These are phyloP conservation scores for Sebastes diaconus DNA, from an alignment of 2,797 vertebrate species.

Conservation along the genomic window DNA sequence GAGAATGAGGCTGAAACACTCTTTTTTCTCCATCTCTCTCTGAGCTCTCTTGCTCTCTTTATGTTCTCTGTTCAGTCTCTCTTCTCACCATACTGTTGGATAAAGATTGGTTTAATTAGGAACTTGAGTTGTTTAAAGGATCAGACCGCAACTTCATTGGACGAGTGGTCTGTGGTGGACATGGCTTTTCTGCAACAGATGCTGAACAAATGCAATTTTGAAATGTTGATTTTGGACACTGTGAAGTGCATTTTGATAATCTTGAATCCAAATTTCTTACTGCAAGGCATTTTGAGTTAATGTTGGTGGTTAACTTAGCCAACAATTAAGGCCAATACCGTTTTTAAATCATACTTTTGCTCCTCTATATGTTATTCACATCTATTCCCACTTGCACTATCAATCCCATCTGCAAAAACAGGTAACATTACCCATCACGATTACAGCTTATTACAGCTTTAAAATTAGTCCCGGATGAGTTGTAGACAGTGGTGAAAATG, in stretches of 20 bases:
- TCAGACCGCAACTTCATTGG: not conserved
- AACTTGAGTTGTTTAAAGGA: constrained; percentile 6
- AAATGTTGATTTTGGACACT: constrained; percentile 12
- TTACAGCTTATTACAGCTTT: not conserved
- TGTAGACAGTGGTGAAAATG: constrained; percentile 13
- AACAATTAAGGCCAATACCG: not conserved
- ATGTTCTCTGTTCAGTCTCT: not conserved
- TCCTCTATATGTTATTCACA: not conserved
- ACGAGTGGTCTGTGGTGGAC: not conserved
- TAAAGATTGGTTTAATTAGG: constrained; percentile 15
- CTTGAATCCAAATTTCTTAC: no score
- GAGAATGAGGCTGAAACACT: not conserved
- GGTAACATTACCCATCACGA: not conserved
- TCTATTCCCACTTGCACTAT: not conserved
- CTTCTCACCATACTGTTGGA: not conserved
- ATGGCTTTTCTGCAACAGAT: not conserved
- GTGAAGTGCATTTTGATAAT: not conserved
- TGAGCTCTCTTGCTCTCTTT: not conserved
- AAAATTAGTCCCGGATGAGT: constrained; percentile 4
- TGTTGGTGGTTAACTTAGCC: not conserved
- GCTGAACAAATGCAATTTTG: constrained; percentile 4
- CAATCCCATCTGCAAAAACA: constrained; percentile 8
- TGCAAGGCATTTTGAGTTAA: not conserved
- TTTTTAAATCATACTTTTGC: not conserved
- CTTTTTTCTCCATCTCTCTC: not conserved